Conservation (phyloP, 2,113 vertebrate genomes). For the Ictidomys tridecemlineatus region DNA sequence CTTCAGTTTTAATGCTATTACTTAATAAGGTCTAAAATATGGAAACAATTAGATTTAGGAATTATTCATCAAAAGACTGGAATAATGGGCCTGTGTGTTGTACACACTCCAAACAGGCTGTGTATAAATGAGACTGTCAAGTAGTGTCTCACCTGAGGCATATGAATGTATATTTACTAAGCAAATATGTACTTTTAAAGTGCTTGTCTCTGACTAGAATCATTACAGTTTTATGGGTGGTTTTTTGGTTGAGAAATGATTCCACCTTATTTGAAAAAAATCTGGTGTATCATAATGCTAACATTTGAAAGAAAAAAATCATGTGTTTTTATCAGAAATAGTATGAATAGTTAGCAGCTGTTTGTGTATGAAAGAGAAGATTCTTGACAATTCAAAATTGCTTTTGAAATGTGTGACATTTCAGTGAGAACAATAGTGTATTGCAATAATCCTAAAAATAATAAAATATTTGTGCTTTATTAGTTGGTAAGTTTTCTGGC, state of each 20-base stretch:
- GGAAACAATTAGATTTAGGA: not conserved
- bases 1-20: not conserved
- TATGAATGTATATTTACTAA: not conserved
- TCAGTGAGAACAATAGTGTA: not conserved
- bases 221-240: not conserved
- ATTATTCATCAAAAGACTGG: not conserved
- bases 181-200: constrained; percentile 40
- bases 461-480: constrained; percentile 14
- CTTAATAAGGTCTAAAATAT: not conserved
- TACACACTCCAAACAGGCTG: not conserved
- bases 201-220: not conserved
- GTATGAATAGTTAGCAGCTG: constrained; percentile 65
- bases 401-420: constrained; percentile 38
- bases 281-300: constrained; percentile 57
- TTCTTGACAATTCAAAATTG: constrained; percentile 71
- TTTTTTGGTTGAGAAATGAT: constrained; percentile 22
- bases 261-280: constrained; percentile 45
- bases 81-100: too few species aligned
- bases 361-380: constrained; percentile 65
- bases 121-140: not conserved
- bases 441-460: not conserved
- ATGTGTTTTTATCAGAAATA: constrained; percentile 51
- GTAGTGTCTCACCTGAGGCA: not conserved
- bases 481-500: not conserved
- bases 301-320: constrained; percentile 71